Evolutionary conservation across 2,113 vertebrate genomes (phyloP).

Genomic region (Synchiropus splendidus): DNA sequence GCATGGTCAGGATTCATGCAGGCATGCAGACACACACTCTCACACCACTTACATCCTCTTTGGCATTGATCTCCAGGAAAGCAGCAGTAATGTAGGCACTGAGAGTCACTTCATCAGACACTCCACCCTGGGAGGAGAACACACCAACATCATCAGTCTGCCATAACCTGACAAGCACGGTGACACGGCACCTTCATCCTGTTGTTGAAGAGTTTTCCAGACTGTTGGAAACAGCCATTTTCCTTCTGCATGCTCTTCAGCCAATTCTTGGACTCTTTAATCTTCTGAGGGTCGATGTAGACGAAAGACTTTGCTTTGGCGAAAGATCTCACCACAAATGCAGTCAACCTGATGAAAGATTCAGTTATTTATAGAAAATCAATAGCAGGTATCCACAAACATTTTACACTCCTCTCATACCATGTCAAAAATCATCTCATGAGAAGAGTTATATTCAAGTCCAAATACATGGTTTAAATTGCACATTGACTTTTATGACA

Average conservation of each 20-base stretch:
- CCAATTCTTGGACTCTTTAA: conserved; percentile 51
- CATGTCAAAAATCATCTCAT: no score
- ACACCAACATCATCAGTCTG: no score
- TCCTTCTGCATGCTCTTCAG: conserved; percentile 54
- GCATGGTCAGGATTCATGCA: not conserved
- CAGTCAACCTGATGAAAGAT: conserved; percentile 67
- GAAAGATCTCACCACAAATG: conserved; percentile 70
- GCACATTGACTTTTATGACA: no score
- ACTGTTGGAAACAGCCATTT: conserved; percentile 68
- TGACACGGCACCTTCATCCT: conserved; percentile 62
- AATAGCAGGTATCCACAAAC: no score
- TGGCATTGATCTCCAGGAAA: conserved; percentile 59
- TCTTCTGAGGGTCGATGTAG: conserved; percentile 46
- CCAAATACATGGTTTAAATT: no score
- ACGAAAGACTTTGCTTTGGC: conserved; percentile 58
- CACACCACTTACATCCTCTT: conserved; percentile 51
- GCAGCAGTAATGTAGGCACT: conserved; percentile 67
- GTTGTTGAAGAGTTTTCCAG: conserved; percentile 69
- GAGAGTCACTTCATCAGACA: conserved; percentile 70
- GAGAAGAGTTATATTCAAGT: no score
- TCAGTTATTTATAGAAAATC: no score
- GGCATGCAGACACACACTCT: no score
- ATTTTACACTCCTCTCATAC: no score
- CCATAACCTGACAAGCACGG: not conserved
- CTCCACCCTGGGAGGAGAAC: conserved; percentile 63